Base-by-base conservation (phyloP, 2,888 invertebrate species). In the Spatulosminthurus flaviceps region DNA sequence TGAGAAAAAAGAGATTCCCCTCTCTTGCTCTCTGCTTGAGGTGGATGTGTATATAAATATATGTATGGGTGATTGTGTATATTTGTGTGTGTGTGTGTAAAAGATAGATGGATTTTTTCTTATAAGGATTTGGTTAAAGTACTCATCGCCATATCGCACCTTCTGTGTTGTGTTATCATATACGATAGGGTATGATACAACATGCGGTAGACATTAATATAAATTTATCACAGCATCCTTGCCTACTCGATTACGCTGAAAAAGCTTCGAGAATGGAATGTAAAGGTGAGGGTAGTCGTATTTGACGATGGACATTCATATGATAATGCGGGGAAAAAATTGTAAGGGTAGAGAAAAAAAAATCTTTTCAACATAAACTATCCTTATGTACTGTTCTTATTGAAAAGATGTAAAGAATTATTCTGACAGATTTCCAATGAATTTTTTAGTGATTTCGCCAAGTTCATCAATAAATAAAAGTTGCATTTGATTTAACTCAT, bases 171-270 rank as follows among this genome's bases (percentile, higher is more conserved):
- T n/a, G 16, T 51, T 51, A 51, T n/a, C 51, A 51, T n/a, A 41
- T 41, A n/a, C n/a, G n/a, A 19, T 51, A 5, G n/a, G n/a, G 9
- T 51, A 51, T 51, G 51, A 51, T 51, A 51, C 51, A 51, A 51
- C 51, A 51, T 51, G 51, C 51, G 51, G 51, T 51, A 51, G 51
- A 51, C 51, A 51, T 51, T 51, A 51, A 51, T 51, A 51, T n/a
- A 51, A 51, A 51, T 51, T 51, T 51, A 51, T 51, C 51, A 51
- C 51, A 51, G 51, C 51, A 51, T 51, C 51, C 51, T 51, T 51
- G 51, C 51, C 51, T 51, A 51, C 51, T 51, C 51, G n/a, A 51
- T 51, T 51, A 51, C 51, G 51, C 51, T 51, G 51, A 51, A 51
- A 51, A 51, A 51, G 16, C 51, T 2, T 11, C 51, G 5, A 4